Evolutionary conservation across 2,888 invertebrate genomes (phyloP).

Genomic region (Anticlea derivata): DNA sequence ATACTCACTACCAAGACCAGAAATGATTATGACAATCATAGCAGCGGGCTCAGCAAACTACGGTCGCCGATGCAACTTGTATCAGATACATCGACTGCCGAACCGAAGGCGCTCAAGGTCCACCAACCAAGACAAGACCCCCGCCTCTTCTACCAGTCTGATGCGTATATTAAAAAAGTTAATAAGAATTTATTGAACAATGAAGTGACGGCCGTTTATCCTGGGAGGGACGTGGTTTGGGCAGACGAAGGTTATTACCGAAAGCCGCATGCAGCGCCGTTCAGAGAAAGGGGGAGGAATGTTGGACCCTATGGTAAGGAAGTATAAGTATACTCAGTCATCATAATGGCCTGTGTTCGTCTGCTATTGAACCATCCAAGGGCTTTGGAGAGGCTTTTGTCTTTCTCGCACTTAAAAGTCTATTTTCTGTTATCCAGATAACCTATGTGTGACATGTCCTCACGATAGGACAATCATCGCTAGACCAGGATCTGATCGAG

Average conservation of each 20-base stretch:
- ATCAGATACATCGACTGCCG: constrained; percentile 49
- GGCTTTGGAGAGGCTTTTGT: too few species aligned
- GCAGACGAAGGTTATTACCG: constrained; percentile 41
- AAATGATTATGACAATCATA: constrained; percentile 71
- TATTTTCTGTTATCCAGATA: constrained; percentile 21
- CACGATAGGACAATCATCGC: constrained; percentile 69
- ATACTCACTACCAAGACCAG: constrained; percentile 40
- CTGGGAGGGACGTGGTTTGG: constrained; percentile 61
- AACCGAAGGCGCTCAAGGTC: constrained; percentile 53
- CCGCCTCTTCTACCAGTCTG: constrained; percentile 72
- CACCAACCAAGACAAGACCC: constrained; percentile 74
- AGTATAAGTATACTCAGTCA: not conserved
- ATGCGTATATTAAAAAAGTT: constrained; percentile 69
- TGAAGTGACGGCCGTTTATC: constrained; percentile 62
- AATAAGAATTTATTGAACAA: constrained; percentile 57
- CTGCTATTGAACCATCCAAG: too few species aligned
- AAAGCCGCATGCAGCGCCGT: constrained; percentile 40
- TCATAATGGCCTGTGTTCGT: too few species aligned
- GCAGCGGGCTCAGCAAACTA: constrained; percentile 58
- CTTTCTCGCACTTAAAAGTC: too few species aligned
- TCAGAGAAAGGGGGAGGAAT: constrained; percentile 44
- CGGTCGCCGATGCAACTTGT: constrained; percentile 51
- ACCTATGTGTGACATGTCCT: constrained; percentile 70
- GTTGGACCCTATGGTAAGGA: constrained; percentile 42
- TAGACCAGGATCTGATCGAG: constrained; percentile 60